Conservation (phyloP, 1,140 invertebrate genomes). For the Drosophila pachea region DNA sequence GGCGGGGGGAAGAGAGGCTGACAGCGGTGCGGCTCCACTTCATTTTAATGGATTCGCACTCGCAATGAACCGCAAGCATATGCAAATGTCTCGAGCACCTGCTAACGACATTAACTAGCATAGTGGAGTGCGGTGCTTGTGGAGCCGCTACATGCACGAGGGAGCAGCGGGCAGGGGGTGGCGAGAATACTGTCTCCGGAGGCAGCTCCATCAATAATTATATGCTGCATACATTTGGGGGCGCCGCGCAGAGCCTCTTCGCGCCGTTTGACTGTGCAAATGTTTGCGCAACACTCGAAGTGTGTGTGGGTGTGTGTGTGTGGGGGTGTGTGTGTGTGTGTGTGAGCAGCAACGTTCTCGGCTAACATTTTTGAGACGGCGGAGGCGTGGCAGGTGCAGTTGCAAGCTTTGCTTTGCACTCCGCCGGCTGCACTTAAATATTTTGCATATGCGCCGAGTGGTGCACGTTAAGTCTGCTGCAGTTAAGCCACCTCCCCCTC, state of each 20-base stretch:
- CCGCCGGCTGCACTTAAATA: constrained; percentile 73
- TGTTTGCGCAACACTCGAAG: constrained; percentile 69
- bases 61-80: constrained; percentile 74
- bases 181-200: constrained; percentile 15
- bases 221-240: constrained; percentile 68
- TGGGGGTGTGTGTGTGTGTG: no score
- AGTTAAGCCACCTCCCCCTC: not conserved
- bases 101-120: constrained; percentile 75
- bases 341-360: constrained; percentile 24
- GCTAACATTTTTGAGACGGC: constrained; percentile 73
- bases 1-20: not conserved
- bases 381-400: not conserved
- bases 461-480: constrained; percentile 54
- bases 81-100: constrained; percentile 75
- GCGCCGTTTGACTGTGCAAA: constrained; percentile 69
- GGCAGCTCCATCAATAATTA: constrained; percentile 71
- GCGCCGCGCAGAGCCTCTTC: constrained; percentile 11
- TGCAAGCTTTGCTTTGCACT: constrained; percentile 54
- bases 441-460: constrained; percentile 73
- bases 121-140: constrained; percentile 23
- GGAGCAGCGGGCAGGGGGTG: no score
- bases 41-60: constrained; percentile 75
- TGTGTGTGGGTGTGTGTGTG: constrained; percentile 7
- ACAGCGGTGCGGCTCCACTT: constrained; percentile 35
- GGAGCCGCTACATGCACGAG: no score